A percentile compares a stretch with the other conserved stretches of the same genome.
Evolutionary conservation across 2,113 vertebrate genomes (phyloP).

Genomic region (Neotoma lepida): DNA sequence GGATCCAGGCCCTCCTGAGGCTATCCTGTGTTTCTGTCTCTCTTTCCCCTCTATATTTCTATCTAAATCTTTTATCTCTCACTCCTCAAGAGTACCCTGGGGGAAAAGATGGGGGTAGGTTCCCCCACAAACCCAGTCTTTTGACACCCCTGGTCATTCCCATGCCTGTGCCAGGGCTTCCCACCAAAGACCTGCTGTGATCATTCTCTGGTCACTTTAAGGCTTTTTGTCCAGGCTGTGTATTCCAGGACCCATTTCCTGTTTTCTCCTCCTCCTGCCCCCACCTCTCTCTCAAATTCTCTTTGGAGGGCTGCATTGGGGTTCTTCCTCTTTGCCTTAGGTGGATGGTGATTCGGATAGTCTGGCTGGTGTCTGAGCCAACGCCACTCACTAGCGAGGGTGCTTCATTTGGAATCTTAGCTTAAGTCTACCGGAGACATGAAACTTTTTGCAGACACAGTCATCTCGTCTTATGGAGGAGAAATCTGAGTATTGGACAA

Average conservation of each 20-base stretch:
- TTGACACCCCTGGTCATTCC: background rate
- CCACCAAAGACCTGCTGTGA: background rate
- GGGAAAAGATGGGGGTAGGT: no score
- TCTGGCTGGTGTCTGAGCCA: background rate
- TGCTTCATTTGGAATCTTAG: background rate
- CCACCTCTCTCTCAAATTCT: background rate
- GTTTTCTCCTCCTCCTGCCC: background rate
- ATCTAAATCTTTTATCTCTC: no score
- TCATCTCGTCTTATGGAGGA: background rate
- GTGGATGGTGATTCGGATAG: background rate
- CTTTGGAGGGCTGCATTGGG: background rate
- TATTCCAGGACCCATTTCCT: background rate
- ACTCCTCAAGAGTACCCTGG: no score
- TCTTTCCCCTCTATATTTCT: no score
- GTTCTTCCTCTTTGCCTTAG: background rate
- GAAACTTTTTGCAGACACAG: background rate
- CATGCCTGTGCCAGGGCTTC: background rate
- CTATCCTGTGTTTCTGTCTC: no score
- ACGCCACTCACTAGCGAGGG: background rate
- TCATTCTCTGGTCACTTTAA: background rate
- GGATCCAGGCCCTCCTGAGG: no score
- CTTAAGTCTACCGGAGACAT: background rate
- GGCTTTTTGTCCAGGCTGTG: background rate
- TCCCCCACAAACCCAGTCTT: no score
- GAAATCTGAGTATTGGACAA: background rate